Evolutionary conservation across 64 coral and sea anemone genomes (phyloP).

Genomic region (Catalaphyllia jardinei): DNA sequence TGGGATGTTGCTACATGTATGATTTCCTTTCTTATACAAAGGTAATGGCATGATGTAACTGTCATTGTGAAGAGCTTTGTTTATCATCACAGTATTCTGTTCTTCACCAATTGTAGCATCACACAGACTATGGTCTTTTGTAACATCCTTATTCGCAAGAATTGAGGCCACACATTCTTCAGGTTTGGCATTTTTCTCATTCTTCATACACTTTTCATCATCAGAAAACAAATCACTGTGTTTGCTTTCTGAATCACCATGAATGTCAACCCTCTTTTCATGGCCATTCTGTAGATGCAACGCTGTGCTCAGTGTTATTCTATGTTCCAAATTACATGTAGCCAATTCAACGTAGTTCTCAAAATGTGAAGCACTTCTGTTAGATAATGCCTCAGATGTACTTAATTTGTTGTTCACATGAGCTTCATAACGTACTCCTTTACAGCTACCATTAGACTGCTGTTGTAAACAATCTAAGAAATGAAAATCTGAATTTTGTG

Average conservation of each 20-base stretch:
- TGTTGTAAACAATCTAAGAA: neutral
- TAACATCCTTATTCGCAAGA: too few relatives aligned
- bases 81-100: too few relatives aligned
- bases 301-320: too few relatives aligned
- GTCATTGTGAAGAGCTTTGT: too few relatives aligned
- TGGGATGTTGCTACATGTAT: too few relatives aligned
- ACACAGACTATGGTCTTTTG: too few relatives aligned
- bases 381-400: neutral
- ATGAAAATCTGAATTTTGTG: neutral
- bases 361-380: too few relatives aligned
- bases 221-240: neutral
- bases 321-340: neutral
- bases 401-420: neutral
- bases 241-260: neutral
- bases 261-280: too few relatives aligned
- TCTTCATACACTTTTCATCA: neutral
- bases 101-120: too few relatives aligned
- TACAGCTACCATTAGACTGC: neutral
- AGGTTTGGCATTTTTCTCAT: neutral
- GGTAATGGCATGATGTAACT: neutral
- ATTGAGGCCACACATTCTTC: too few relatives aligned
- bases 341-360: neutral
- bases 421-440: neutral
- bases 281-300: too few relatives aligned
- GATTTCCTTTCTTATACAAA: neutral